Percentiles rank a stretch among this genome's conserved stretches.
These are phyloP conservation scores for Paracanthobrama guichenoti DNA, from an alignment of 2,113 vertebrate species.

Conservation along the genomic window DNA sequence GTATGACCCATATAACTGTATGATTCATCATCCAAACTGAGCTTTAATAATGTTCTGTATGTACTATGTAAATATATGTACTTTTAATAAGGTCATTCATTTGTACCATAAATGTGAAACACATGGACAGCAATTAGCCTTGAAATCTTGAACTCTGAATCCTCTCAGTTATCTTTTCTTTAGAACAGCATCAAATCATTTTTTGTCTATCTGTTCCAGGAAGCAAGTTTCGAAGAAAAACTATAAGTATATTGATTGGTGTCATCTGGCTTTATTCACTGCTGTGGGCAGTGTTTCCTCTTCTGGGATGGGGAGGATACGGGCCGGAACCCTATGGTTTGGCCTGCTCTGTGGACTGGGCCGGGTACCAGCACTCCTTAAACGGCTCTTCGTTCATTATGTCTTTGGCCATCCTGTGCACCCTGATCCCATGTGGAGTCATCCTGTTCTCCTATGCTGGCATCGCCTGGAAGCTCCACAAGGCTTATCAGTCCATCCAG, in stretches of 20 bases:
- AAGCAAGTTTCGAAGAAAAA: constrained; percentile 71
- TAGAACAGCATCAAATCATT: background rate
- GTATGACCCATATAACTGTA: background rate
- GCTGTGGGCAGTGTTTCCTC: constrained; percentile 78
- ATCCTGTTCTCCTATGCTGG: constrained; percentile 76
- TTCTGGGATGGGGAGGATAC: constrained; percentile 82
- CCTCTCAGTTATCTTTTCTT: background rate
- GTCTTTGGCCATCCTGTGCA: constrained; percentile 77
- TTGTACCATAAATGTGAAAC: background rate
- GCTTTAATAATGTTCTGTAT: background rate
- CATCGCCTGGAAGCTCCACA: constrained; percentile 83
- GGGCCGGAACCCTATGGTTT: constrained; percentile 82
- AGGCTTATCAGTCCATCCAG: constrained; percentile 76
- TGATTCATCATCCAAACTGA: background rate
- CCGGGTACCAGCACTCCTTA: constrained; percentile 70
- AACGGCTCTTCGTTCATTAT: constrained; percentile 78
- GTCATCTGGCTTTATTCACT: constrained; percentile 79
- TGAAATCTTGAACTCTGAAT: background rate
- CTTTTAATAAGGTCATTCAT: background rate
- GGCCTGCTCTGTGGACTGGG: constrained; percentile 82
- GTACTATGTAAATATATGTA: background rate
- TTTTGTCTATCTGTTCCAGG: constrained; percentile 61
- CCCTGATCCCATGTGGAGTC: constrained; percentile 72
- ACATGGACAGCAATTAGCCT: background rate
- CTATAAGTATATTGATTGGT: constrained; percentile 66